Evolutionary conservation across 2,797 vertebrate species (phyloP), one percentile per base, ranked within the genome.

Genomic region (Gephyroberyx darwinii): DNA sequence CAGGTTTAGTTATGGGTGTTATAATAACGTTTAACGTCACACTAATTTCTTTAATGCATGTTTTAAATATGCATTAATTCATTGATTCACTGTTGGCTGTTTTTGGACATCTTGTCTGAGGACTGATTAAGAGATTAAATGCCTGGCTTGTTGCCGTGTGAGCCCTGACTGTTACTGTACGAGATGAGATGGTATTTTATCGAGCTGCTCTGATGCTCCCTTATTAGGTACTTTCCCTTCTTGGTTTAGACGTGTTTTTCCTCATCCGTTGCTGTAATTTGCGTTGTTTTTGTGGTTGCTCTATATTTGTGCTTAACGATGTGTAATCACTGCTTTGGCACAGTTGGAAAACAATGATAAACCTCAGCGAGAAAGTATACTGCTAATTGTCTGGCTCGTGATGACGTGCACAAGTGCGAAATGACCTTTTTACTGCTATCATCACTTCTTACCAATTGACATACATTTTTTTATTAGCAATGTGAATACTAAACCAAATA

Each of bases 141-240:
- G 62, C 71, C 65, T 84, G 84, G 77, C 74, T 65, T 55, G 2
- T 6, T 75, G 69, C 71, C 79, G 75, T 35, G 39, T 47, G 67
- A 66, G 75, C 58, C n/a, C 51, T 65, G 52, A 26, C 65, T 84
- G 82, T 77, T 74, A 81, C 70, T 73, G 75, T 79, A 30, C 75
- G 48, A 64, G 71, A 59, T 83, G 58, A 70, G 78, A 70, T 60
- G 57, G 71, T 58, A 72, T 67, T 82, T 71, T 50, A 55, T 73
- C 50, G 64, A 81, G 26, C 65, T 52, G 57, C 54, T 30, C 52
- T 31, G 26, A 20, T 54, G 58, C 22, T 64, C 30, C 61, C 61
- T 59, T 59, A 81, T 77, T 84, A 66, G 59, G 45, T 30, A 33
- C 59, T 31, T 39, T 35, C 48, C 51, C 65, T 61, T 69, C 65